Evolutionary conservation across 37 sponge, comb jelly and placozoan genomes (phyloP), one percentile per base, ranked within the genome.

Genomic region (Hormiphora californensis): DNA sequence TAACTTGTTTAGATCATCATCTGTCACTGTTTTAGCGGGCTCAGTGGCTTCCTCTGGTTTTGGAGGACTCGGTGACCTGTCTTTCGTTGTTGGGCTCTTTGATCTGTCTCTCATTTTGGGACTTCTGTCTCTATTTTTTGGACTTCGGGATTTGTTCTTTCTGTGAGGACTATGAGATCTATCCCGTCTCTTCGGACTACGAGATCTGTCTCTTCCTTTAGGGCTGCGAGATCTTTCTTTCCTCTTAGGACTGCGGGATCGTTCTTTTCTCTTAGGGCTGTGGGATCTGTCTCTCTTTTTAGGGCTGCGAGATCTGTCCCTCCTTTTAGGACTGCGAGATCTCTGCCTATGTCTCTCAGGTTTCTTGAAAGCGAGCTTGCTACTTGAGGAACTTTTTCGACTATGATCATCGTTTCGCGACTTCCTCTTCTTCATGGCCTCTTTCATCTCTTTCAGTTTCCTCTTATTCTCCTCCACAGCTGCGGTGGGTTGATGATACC

Each of bases 1-100:
- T 5, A 92, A 25, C n/a, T 91, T 25, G 86, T 96, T 93, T 30
- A 96, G 86, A 33, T 92, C 88, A 15, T 89, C 46, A 51, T 91
- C 91, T 31, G 88, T 89, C 3, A 92, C 88, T 40, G 46, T 46
- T 19, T 88, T 67, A n/a, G n/a, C n/a, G n/a, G n/a, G n/a, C n/a
- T n/a, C n/a, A n/a, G n/a, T n/a, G n/a, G n/a, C n/a, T n/a, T n/a
- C n/a, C n/a, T n/a, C n/a, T n/a, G n/a, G n/a, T n/a, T n/a, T n/a
- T n/a, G n/a, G n/a, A n/a, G n/a, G n/a, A n/a, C n/a, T n/a, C n/a
- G n/a, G n/a, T n/a, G n/a, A n/a, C n/a, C n/a, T n/a, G n/a, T n/a
- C n/a, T n/a, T n/a, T n/a, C n/a, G n/a, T n/a, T n/a, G n/a, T n/a
- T n/a, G n/a, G n/a, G n/a, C n/a, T n/a, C n/a, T n/a, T n/a, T n/a